These are phyloP conservation scores for Trogon melanurus DNA, from an alignment of 2,113 vertebrate species.

Conservation along the genomic window DNA sequence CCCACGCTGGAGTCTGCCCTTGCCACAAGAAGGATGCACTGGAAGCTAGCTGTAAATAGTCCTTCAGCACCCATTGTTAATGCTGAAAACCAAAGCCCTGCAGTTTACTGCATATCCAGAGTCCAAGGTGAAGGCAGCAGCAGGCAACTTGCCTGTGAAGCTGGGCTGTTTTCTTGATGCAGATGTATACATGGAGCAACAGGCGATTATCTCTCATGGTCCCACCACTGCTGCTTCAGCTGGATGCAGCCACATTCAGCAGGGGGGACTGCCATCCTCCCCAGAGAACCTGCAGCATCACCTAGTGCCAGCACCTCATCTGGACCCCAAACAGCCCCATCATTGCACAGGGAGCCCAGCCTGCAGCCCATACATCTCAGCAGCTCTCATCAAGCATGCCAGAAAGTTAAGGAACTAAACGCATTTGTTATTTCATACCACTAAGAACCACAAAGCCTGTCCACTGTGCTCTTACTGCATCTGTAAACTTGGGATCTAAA, in stretches of 20 bases:
- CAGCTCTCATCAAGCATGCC: background rate
- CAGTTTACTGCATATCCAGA: background rate
- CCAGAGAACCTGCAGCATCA: background rate
- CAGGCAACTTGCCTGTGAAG: background rate
- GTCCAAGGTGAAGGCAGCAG: background rate
- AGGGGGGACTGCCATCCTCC: background rate
- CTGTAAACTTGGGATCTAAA: background rate
- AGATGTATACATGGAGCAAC: background rate
- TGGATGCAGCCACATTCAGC: background rate
- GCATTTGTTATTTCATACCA: background rate
- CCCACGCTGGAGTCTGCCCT: accelerated
- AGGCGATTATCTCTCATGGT: accelerated
- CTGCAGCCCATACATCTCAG: background rate
- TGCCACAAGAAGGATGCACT: background rate
- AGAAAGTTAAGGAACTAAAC: background rate
- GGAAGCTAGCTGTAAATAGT: background rate
- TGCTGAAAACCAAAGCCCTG: background rate
- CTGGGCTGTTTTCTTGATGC: background rate
- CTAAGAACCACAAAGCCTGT: background rate
- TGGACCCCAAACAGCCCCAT: no score
- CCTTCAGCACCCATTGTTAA: background rate
- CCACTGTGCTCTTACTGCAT: background rate
- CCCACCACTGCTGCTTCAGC: no score
- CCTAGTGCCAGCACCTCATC: background rate
- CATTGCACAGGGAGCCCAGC: background rate